phyloP scores from a whole-genome alignment of 1,140 invertebrate genomes.

The Atta colombica region DNA sequence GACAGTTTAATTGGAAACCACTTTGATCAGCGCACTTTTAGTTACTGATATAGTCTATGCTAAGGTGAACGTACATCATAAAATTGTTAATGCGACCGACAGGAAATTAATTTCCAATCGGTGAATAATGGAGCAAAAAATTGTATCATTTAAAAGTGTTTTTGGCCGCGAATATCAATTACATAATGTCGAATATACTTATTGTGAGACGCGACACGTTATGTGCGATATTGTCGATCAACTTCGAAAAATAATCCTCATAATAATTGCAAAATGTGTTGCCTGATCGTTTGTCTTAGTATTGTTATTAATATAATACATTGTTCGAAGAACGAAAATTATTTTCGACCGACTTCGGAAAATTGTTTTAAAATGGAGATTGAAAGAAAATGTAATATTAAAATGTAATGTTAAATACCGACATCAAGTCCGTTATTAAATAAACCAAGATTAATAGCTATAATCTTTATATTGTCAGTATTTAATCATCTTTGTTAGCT shows the following conservation, averaged over 20 bases:
- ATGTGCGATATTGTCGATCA: neutral
- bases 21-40: constrained; percentile 5
- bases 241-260: neutral
- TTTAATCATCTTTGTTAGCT: neutral
- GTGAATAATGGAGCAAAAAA: constrained; percentile 36
- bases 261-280: constrained; percentile 1
- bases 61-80: constrained; percentile 25
- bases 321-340: neutral
- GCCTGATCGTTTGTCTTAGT: neutral
- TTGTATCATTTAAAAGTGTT: constrained; percentile 23
- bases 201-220: neutral
- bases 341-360: neutral
- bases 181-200: neutral
- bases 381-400: neutral
- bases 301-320: constrained; percentile 12
- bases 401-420: neutral
- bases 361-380: neutral
- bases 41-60: neutral
- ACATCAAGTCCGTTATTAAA: neutral
- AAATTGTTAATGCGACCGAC: constrained; percentile 53
- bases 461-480: neutral
- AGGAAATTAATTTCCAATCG: constrained; percentile 46
- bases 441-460: neutral
- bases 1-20: constrained; percentile 30
- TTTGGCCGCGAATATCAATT: constrained; percentile 8